Evolutionary conservation across 2,888 invertebrate genomes (phyloP).

Genomic region (Aricia artaxerxes): DNA sequence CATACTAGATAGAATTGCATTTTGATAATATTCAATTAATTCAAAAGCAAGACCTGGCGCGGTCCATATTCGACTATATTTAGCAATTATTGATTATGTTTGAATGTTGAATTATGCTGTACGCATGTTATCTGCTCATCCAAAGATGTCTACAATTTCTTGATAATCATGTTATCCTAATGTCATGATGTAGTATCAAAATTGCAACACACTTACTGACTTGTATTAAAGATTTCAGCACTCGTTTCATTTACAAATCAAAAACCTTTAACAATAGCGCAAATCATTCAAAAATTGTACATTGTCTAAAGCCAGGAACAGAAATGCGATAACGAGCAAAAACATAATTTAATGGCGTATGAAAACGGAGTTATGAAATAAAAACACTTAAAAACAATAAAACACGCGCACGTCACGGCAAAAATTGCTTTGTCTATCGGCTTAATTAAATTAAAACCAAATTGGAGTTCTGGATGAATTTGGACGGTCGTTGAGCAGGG

Average conservation of each 20-base stretch:
- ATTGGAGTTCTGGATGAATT: constrained; percentile 45
- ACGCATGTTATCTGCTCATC: too few species aligned
- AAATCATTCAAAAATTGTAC: neutral
- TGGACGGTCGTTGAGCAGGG: constrained; percentile 1
- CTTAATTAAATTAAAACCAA: constrained; percentile 64
- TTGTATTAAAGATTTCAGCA: neutral
- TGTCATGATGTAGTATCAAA: too few species aligned
- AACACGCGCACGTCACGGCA: constrained; percentile 56
- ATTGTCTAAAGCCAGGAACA: neutral
- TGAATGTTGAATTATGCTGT: too few species aligned
- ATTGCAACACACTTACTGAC: too few species aligned
- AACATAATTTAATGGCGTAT: constrained; percentile 20
- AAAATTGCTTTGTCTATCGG: constrained; percentile 64
- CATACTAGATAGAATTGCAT: too few species aligned
- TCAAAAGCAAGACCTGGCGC: too few species aligned
- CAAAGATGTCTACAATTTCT: too few species aligned
- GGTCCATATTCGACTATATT: too few species aligned
- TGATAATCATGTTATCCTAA: too few species aligned
- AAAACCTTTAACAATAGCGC: neutral
- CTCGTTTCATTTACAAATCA: neutral
- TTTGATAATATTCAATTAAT: too few species aligned
- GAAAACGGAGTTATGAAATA: constrained; percentile 35
- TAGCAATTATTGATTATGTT: too few species aligned
- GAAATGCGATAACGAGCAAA: neutral
- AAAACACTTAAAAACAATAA: constrained; percentile 53